Base-by-base conservation (phyloP, 2,888 invertebrate genomes). In the Furcula furcula region DNA sequence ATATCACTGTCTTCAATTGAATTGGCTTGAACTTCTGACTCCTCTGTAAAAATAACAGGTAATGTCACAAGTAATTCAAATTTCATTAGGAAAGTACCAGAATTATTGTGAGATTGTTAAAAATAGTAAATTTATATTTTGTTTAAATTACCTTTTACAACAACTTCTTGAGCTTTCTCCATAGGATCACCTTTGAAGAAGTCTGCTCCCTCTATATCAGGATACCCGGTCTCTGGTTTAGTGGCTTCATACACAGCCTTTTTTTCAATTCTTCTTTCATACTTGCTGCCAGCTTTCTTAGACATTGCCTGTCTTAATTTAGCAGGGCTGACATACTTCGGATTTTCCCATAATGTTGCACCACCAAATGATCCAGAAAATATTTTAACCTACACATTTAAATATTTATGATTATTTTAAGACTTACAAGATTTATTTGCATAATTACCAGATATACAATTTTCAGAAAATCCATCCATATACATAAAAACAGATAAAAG, bases 311-410 rank as follows among this genome's bases (percentile, higher is more conserved):
- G 93, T 12, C 97, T 91, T 60, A 94, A 92, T 90, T 93, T 94
- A 30, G 97, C 94, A 9, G 99, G 99, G 44, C 97, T 96, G 0
- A 97, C 89, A 80, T 97, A 99, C 56, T 93, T 87, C 1, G 96
- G 92, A 89, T 99, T 99, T 69, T 97, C 95, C 95, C 98, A 99
- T 34, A 99, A 82, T 12, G 97, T 93, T 39, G 92, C 90, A 3
- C 98, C 99, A 40, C 95, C 94, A 87, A 99, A 99, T 64, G 98
- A 98, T 3, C 95, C 96, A 34, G 94, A 94, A 88, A 99, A 99
- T 68, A 99, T 94, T 87, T 97, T 96, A 0, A 99, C 95, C 76
- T 95, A 89, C 63, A 93, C 92, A 36, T 14, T 31, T 27, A 2
- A 21, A 15, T 7, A 5, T n/a, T 26, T n/a, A n/a, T n/a, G n/a